phyloP scores from a whole-genome alignment of 2,113 vertebrate species.

The Bambusicola thoracicus region DNA sequence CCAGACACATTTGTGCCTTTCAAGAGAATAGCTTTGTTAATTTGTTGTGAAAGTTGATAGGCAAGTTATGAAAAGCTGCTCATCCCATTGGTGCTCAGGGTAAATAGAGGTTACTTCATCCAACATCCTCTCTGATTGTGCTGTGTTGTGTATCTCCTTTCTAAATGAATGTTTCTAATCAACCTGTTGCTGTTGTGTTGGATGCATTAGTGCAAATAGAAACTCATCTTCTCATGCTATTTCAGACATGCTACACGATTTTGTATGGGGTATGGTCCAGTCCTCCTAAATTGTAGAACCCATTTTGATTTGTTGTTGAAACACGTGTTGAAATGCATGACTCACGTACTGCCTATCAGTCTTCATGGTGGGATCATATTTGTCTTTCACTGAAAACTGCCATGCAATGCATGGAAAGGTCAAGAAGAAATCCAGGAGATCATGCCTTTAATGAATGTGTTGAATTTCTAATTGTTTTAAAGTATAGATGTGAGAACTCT shows the following conservation, averaged over 20 bases:
- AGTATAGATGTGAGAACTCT: not conserved
- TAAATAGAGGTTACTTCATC: not conserved
- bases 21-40: not conserved
- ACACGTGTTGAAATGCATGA: not conserved
- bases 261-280: not conserved
- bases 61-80: not conserved
- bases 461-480: conserved; percentile 15
- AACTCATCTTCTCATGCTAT: not conserved
- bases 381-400: not conserved
- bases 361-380: no score
- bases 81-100: not conserved
- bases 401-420: not conserved
- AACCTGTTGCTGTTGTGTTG: not conserved
- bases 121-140: not conserved
- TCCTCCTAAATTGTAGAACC: not conserved
- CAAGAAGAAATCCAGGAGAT: not conserved
- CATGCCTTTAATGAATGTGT: not conserved
- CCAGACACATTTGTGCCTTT: not conserved
- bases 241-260: not conserved
- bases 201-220: not conserved
- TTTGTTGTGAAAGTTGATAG: not conserved
- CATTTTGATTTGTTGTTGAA: not conserved
- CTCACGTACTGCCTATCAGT: not conserved
- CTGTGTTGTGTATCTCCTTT: not conserved
- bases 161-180: not conserved